These are phyloP conservation scores for Drosophila tristis DNA, from an alignment of 1,140 invertebrate species.

Conservation along the genomic window DNA sequence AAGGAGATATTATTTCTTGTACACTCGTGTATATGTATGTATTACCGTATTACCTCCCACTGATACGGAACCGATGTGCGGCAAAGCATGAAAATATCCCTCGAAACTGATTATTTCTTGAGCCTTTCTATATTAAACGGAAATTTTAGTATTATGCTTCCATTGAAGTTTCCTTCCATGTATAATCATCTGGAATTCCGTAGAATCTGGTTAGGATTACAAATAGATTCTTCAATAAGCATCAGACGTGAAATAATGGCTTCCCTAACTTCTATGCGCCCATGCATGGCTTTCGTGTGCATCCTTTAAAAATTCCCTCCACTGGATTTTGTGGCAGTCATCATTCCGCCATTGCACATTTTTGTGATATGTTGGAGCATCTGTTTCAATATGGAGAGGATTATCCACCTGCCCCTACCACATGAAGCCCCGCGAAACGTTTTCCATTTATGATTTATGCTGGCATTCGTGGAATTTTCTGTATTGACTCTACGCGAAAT, in stretches of 20 bases:
- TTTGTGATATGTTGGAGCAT: constrained; percentile 26
- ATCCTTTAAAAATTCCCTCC: background rate
- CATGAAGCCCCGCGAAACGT: background rate
- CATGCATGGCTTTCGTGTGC: background rate
- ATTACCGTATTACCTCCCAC: constrained; percentile 24
- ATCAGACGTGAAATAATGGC: background rate
- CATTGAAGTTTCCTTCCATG: too few relatives aligned
- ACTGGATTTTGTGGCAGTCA: constrained; percentile 7
- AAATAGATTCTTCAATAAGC: too few relatives aligned
- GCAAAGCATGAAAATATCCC: constrained; percentile 22
- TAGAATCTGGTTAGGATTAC: background rate
- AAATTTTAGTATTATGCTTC: too few relatives aligned
- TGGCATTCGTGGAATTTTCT: constrained; percentile 35
- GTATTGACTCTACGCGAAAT: constrained; percentile 57
- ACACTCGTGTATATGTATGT: constrained; percentile 2
- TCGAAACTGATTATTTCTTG: constrained; percentile 1
- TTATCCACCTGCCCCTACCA: background rate
- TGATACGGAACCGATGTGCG: constrained; percentile 11
- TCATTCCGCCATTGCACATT: constrained; percentile 18
- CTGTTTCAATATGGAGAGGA: constrained; percentile 54
- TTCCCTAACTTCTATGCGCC: background rate
- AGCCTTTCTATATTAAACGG: background rate
- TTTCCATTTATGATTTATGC: constrained; percentile 58
- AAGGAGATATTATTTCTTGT: constrained; percentile 29
- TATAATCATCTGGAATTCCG: too few relatives aligned